phyloP scores from a whole-genome alignment of 64 coral and sea anemone genomes.

The Montipora cactus region DNA sequence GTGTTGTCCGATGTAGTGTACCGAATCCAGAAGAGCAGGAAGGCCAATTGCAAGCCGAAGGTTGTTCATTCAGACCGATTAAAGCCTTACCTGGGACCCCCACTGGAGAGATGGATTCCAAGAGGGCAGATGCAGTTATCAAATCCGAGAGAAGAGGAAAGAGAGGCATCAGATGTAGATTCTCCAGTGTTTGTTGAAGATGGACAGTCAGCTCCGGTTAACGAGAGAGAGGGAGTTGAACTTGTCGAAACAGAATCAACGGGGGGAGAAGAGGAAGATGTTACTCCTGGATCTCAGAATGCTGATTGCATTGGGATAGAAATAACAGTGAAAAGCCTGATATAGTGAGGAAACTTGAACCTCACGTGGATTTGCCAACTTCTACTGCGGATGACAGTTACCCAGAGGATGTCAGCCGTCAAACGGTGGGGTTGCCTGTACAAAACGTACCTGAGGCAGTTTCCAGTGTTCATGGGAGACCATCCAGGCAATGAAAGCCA shows the following conservation, averaged over 20 bases:
- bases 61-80: too few relatives aligned
- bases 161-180: slow-evolving; percentile 24
- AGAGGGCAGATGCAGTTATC: too few relatives aligned
- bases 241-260: background rate
- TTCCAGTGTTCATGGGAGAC: too few relatives aligned
- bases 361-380: background rate
- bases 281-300: background rate
- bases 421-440: background rate
- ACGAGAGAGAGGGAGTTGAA: background rate
- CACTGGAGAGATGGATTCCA: too few relatives aligned
- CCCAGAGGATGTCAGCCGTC: background rate
- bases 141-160: background rate
- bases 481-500: too few relatives aligned
- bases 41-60: too few relatives aligned
- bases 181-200: background rate
- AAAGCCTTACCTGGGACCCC: too few relatives aligned
- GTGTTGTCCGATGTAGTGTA: too few relatives aligned
- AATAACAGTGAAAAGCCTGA: background rate
- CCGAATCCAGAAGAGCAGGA: too few relatives aligned
- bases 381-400: background rate
- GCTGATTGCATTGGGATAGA: background rate
- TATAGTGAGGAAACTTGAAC: background rate
- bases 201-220: background rate
- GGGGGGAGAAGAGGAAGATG: background rate
- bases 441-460: background rate